phyloP scores from a whole-genome alignment of 2,888 invertebrate species.

The Ceraclea dissimilis region DNA sequence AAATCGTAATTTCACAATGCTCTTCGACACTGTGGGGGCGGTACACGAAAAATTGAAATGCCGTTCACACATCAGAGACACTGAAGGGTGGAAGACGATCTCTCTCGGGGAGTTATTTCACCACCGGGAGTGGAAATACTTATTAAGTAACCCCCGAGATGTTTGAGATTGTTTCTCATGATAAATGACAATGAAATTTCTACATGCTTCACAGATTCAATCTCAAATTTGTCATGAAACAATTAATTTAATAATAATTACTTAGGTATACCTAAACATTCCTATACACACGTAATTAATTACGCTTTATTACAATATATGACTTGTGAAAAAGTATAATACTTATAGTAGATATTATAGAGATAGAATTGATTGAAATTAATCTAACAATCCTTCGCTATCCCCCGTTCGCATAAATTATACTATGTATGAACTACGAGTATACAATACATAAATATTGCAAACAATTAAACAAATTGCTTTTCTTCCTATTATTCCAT shows the following conservation, averaged over 20 bases:
- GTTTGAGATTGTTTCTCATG: conserved; percentile 4
- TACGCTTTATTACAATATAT: too few relatives aligned
- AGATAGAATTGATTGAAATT: neutral
- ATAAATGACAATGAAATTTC: conserved; percentile 3
- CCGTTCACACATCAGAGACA: neutral
- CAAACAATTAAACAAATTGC: too few relatives aligned
- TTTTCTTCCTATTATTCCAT: too few relatives aligned
- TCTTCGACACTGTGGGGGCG: neutral
- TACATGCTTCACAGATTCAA: neutral
- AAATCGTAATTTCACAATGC: too few relatives aligned
- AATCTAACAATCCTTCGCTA: too few relatives aligned
- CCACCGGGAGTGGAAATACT: conserved; percentile 1
- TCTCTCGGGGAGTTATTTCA: neutral
- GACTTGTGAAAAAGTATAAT: neutral
- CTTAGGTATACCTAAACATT: too few relatives aligned
- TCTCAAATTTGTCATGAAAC: neutral
- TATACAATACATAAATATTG: too few relatives aligned
- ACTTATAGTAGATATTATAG: neutral
- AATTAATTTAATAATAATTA: neutral
- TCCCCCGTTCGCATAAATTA: too few relatives aligned
- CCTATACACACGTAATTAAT: too few relatives aligned
- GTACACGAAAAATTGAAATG: neutral
- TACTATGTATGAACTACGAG: too few relatives aligned
- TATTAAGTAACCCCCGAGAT: neutral
- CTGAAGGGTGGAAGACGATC: neutral